phyloP scores from a whole-genome alignment of 2,888 invertebrate genomes.

The Agelastica alni region DNA sequence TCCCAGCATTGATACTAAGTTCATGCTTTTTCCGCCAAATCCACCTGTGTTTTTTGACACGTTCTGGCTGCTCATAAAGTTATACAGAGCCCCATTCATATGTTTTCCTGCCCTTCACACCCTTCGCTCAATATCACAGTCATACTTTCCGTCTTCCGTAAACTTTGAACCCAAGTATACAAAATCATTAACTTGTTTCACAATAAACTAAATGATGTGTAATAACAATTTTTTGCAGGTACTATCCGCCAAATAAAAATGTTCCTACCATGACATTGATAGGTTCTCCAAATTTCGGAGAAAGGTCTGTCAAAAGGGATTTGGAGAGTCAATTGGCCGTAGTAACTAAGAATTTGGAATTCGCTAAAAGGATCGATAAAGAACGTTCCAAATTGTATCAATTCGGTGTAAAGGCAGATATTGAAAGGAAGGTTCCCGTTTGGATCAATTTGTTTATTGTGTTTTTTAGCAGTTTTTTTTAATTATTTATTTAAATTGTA shows the following conservation, averaged over 20 bases:
- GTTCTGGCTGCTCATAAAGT: too few species aligned
- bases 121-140: too few species aligned
- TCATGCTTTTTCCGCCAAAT: too few species aligned
- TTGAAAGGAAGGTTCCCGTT: constrained; percentile 71
- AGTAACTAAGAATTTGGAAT: constrained; percentile 72
- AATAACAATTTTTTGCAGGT: constrained; percentile 65
- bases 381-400: constrained; percentile 78
- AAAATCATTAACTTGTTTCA: too few species aligned
- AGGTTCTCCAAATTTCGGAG: constrained; percentile 95
- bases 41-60: too few species aligned
- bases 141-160: too few species aligned
- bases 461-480: constrained; percentile 65
- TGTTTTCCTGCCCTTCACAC: too few species aligned
- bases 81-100: too few species aligned
- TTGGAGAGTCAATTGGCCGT: constrained; percentile 92
- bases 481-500: too few species aligned
- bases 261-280: constrained; percentile 83
- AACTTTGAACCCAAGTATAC: too few species aligned
- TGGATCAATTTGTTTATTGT: constrained; percentile 81
- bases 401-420: constrained; percentile 65
- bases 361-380: constrained; percentile 69
- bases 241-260: constrained; percentile 70
- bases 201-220: too few species aligned
- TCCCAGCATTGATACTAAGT: too few species aligned
- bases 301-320: constrained; percentile 87